These are phyloP conservation scores for Penaeus vannamei DNA, from an alignment of 1,140 invertebrate genomes.

Conservation along the genomic window DNA sequence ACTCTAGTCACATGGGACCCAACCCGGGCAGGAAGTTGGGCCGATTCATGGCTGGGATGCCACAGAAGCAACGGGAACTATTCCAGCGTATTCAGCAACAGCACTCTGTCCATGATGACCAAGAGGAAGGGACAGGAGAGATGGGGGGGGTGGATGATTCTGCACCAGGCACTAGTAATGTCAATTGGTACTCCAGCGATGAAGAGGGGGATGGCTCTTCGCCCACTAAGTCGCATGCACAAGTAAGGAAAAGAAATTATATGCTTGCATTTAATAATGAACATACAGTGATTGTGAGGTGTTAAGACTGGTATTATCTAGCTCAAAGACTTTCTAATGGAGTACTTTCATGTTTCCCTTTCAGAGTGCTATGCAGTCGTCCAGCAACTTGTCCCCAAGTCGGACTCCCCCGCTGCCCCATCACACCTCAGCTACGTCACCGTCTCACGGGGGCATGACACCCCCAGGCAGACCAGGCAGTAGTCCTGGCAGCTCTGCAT, in stretches of 20 bases:
- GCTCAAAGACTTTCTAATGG: background rate
- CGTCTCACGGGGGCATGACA: background rate
- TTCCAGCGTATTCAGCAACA: conserved; percentile 56
- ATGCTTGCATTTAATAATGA: background rate
- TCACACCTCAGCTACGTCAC: background rate
- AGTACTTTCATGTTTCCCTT: background rate
- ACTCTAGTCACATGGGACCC: conserved; percentile 20
- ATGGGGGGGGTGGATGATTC: conserved; percentile 30
- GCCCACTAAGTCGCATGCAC: conserved; percentile 8
- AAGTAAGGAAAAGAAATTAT: conserved; percentile 21
- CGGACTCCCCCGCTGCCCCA: conserved; percentile 39
- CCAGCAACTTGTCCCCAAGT: conserved; percentile 35
- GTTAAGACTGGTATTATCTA: background rate
- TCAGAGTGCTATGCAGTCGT: conserved; percentile 7
- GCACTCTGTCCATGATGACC: conserved; percentile 52
- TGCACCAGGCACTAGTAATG: conserved; percentile 26
- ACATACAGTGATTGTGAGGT: background rate
- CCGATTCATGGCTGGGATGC: conserved; percentile 53
- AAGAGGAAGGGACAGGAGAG: conserved; percentile 20
- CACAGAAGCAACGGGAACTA: conserved; percentile 58
- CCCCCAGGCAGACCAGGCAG: conserved; percentile 11
- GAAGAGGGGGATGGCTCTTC: conserved; percentile 45
- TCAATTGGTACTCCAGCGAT: conserved; percentile 63
- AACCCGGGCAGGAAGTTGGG: conserved; percentile 33
- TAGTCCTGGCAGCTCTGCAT: conserved; percentile 27